Percentiles rank a stretch among this genome's conserved stretches.
Conservation (phyloP, 2,113 vertebrate genomes). For the Archilochus colubris region DNA sequence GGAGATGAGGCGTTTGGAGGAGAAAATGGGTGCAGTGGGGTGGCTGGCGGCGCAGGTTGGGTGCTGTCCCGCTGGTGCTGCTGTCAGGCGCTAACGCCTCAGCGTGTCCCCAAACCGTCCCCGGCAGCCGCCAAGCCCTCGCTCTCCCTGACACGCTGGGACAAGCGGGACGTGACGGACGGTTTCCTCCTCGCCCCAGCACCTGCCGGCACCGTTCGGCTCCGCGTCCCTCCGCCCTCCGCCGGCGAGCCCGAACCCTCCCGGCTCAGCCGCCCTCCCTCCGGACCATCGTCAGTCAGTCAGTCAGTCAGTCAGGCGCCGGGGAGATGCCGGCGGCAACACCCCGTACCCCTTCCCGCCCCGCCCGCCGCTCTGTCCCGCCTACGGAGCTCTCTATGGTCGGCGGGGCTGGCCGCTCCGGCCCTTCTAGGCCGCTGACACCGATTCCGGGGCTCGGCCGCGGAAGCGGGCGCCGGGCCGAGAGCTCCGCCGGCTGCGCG, state of each 20-base stretch:
- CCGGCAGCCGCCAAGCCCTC: neutral
- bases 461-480: conserved; percentile 19
- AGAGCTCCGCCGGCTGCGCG: neutral
- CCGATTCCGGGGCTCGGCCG: conserved; percentile 18
- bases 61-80: too few species aligned
- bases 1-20: neutral
- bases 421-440: neutral
- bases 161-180: too few species aligned
- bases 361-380: neutral
- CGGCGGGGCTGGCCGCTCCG: neutral
- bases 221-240: too few species aligned
- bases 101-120: neutral
- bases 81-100: neutral
- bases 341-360: neutral
- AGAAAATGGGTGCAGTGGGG: neutral
- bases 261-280: too few species aligned
- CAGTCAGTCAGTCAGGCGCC: too few species aligned
- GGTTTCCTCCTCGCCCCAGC: too few species aligned
- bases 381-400: neutral
- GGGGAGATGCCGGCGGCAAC: neutral
- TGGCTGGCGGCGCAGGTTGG: too few species aligned
- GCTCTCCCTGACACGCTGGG: too few species aligned
- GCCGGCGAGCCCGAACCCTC: too few species aligned
- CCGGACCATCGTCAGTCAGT: too few species aligned
- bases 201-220: too few species aligned